Base-by-base conservation (phyloP, 92 coral and sea anemone genomes). In the Palythoa grandis region DNA sequence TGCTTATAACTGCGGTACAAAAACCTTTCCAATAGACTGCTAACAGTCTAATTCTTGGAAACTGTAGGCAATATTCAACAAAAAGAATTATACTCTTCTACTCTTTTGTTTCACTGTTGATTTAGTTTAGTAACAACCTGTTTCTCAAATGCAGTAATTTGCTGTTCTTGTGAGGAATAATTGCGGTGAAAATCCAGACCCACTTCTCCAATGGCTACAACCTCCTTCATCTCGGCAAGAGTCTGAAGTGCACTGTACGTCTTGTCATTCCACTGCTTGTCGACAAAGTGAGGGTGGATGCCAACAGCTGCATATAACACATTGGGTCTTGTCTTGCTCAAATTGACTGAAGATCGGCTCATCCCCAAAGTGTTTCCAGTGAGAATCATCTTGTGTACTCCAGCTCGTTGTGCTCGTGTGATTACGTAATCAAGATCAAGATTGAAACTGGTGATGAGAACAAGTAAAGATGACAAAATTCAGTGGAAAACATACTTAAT, bases 201-300 rank as follows among this genome's bases (percentile, higher is more conserved):
- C 74, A 97, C 99, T 89, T 97, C 99, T 5, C 99, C 99, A 90
- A 97, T 91, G 16, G 99, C 94, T 24, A 97, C 95, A 60, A 97
- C 99, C 76, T 92, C 98, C 24, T 98, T 95, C 71, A 94, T 90
- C 43, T 96, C 88, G 4, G 95, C 94, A 16, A 97, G 91, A 52
- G 91, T 93, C 47, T 89, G 89, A 23, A 97, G 88, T 47, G 93
- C 94, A 58, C 87, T 86, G 5, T 83, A 82, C 0, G 93, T 89
- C 53, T 93, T 87, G 23, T 95, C 94, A 86, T 88, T 93, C 98
- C 98, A 97, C 74, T 97, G 95, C 70, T 97, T 97, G 67, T 92
- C 91, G 7, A 94, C 90, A 90, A 95, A 97, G 88, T 97, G 99
- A 29, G 99, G 99, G 69, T 97, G 99, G 35, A 97, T 92, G 19